Base-by-base conservation (phyloP, 1,140 invertebrate species). In the Drosophila santomea region DNA sequence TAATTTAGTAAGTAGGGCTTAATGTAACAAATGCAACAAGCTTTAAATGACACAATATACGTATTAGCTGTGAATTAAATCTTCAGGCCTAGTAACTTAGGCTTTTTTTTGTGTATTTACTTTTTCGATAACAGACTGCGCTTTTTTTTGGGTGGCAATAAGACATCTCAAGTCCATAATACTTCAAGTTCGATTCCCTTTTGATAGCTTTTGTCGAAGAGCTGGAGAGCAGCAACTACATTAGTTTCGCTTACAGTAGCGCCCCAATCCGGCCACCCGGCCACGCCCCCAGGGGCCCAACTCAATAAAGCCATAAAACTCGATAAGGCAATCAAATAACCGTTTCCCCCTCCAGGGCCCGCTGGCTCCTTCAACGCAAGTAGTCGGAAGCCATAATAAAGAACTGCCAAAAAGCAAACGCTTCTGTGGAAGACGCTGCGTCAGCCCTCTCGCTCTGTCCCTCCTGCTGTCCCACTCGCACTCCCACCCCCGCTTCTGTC, bases 301-400 rank as follows among this genome's bases (percentile, higher is more conserved):
- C 74, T 75, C 78, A 78, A 85, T 86, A 81, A 86, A 86, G 82
- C 82, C 82, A 86, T 86, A 82, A 86, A 85, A 85, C 79, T 78
- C 78, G 74, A 86, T 86, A 78, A 81, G 78, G 78, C 82, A 78
- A 85, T 86, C 80, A 88, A 88, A 82, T 64, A 66, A 41, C 58
- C 73, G 55, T 61, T 52, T 43, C 71, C 48, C 48, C 23, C 20
- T 20, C 43, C 54, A 39, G 8, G 8, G 32, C 38, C 38, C 38
- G 11, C 38, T 14, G 14, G 38, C 38, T 15, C 32, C 20, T 59
- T 36, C 25, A n/a, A 17, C 7, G 14, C 17, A 11, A 28, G 47
- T 17, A 62, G 52, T 67, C 74, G 72, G 78, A 84, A 84, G 82
- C 75, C 83, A 76, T 86, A 82, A 82, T 72, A 88, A 86, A 86